Conservation (phyloP, 2,113 vertebrate genomes). For the Leiothrix lutea region DNA sequence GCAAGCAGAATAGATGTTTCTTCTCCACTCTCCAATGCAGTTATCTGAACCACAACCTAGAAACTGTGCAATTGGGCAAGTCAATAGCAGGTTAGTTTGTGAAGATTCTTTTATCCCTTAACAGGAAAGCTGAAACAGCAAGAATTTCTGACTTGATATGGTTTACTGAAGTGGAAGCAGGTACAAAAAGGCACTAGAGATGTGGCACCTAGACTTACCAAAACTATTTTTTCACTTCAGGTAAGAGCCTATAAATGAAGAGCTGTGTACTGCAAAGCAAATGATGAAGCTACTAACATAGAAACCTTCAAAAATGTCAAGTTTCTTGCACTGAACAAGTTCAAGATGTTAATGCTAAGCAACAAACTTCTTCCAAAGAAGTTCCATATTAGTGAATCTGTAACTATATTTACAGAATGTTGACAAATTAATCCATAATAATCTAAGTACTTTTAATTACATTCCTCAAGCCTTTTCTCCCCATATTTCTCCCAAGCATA, state of each 20-base stretch:
- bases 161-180: not conserved
- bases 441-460: not conserved
- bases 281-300: accelerated
- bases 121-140: not conserved
- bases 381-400: not conserved
- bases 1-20: not conserved
- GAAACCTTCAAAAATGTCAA: not conserved
- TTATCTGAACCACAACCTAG: not conserved
- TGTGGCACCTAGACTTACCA: not conserved
- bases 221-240: not conserved
- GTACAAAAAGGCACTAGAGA: not conserved
- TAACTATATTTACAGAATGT: not conserved
- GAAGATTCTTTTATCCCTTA: not conserved
- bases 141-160: not conserved
- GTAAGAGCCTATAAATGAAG: not conserved
- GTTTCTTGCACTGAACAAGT: not conserved
- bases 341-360: not conserved
- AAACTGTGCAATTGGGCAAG: not conserved
- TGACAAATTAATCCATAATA: not conserved
- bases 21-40: not conserved
- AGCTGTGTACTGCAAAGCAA: not conserved
- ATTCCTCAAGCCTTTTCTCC: not conserved
- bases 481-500: not conserved
- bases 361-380: not conserved
- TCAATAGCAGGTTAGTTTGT: not conserved